Evolutionary conservation across 2,888 invertebrate genomes (phyloP), one percentile per base, ranked within the genome.

Genomic region (Nipponacmea schrenckii): DNA sequence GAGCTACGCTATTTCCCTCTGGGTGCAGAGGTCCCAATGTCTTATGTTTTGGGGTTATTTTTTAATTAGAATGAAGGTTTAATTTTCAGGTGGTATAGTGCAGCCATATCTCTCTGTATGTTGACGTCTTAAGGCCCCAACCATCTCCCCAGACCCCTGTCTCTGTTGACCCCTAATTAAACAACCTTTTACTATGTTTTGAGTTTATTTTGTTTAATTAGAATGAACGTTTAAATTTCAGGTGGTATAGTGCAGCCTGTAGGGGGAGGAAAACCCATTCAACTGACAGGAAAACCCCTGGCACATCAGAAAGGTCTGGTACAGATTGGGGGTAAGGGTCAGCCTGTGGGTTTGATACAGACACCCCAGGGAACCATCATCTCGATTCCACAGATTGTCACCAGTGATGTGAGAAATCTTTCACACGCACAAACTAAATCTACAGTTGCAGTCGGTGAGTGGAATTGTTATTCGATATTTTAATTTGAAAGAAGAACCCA

Each of bases 241-340:
- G 85, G 83, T 69, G 82, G 82, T 69, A 76, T 84, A 27, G 78
- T 85, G 0, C 84, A 84, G 39, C 83, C 81, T n/a, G 76, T 83
- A 27, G 69, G 79, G 44, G 84, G 85, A 48, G 87, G 85, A 8
- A 86, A 86, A 69, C 86, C 85, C 2, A 72, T 86, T 44, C 84
- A 83, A 62, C 68, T 87, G 45, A 75, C 83, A 14, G 86, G 87
- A 1, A 87, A 86, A 72, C 85, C 86, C 5, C 72, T 86, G 31
- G 72, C 80, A 39, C 77, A 80, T 46, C 77, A 81, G 2, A 81
- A 83, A 71, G 84, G 85, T 67, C 74, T 84, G 71, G 73, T 84
- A 31, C 85, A 85, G 79, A 77, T 85, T n/a, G 80, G 81, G 56
- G 84, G 84, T 7, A 85, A 84, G 71, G 83, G 83, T 70, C 83